These are phyloP conservation scores for Holacanthella duospinosa DNA, from an alignment of 2,888 invertebrate species.

Conservation along the genomic window DNA sequence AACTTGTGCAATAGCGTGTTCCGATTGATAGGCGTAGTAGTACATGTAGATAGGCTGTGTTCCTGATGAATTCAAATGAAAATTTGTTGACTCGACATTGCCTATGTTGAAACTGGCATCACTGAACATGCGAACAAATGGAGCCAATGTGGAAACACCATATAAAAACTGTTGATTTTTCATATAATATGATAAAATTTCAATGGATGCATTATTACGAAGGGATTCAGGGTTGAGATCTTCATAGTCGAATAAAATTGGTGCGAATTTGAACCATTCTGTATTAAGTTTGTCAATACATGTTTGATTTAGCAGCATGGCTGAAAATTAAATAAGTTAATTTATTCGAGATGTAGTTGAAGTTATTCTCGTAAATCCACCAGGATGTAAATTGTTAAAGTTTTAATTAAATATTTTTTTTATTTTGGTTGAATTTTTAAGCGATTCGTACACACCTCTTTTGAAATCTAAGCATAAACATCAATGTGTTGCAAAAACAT, in stretches of 20 bases:
- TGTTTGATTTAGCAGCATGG: conserved; percentile 24
- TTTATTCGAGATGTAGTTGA: too few species aligned
- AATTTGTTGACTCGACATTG: conserved; percentile 16
- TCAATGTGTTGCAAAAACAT: too few species aligned
- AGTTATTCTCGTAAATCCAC: too few species aligned
- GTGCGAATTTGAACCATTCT: conserved; percentile 20
- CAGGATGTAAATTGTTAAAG: too few species aligned
- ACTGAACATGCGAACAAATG: conserved; percentile 24
- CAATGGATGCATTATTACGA: conserved; percentile 17
- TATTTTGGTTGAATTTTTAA: not conserved
- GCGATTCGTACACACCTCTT: conserved; percentile 13
- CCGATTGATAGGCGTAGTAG: not conserved
- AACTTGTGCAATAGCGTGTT: not conserved
- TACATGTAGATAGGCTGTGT: conserved; percentile 5
- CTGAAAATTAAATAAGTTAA: conserved; percentile 12
- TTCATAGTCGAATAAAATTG: conserved; percentile 25
- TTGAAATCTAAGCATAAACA: too few species aligned
- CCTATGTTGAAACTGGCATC: conserved; percentile 26
- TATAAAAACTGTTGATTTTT: conserved; percentile 14
- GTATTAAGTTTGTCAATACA: conserved; percentile 18
- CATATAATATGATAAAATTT: conserved; percentile 22
- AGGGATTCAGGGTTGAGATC: conserved; percentile 13
- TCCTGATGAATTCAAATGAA: conserved; percentile 1
- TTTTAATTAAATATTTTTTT: too few species aligned
- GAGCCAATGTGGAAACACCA: conserved; percentile 19